These are phyloP conservation scores for Nanorana parkeri DNA, from an alignment of 2,113 vertebrate species.

Conservation along the genomic window DNA sequence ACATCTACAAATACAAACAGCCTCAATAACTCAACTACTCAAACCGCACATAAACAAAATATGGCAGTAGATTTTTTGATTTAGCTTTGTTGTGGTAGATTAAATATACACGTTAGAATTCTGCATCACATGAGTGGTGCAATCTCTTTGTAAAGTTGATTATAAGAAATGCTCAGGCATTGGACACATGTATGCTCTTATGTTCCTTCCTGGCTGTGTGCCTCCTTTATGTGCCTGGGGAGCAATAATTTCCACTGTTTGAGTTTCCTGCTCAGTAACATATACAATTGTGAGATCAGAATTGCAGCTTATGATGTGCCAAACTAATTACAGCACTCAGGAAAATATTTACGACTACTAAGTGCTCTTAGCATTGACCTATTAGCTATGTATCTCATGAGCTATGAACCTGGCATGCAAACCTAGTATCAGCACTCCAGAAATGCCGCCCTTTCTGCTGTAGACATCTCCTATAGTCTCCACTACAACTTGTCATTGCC, in stretches of 20 bases:
- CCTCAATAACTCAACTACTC: too few species aligned
- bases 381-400: slow-evolving; percentile 15
- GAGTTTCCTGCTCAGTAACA: slow-evolving; percentile 31
- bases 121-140: not conserved
- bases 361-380: slow-evolving; percentile 31
- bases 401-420: slow-evolving; percentile 39
- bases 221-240: slow-evolving; percentile 5
- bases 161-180: not conserved
- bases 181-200: slow-evolving; percentile 14
- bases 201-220: slow-evolving; percentile 23
- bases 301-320: slow-evolving; percentile 43
- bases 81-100: too few species aligned
- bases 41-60: too few species aligned
- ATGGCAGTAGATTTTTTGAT: too few species aligned
- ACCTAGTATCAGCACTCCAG: slow-evolving; percentile 28
- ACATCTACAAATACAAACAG: too few species aligned
- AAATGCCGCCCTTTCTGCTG: slow-evolving; percentile 18
- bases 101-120: not conserved
- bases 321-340: slow-evolving; percentile 45
- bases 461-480: slow-evolving; percentile 32
- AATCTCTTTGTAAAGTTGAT: not conserved
- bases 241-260: slow-evolving; percentile 49
- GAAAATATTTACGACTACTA: slow-evolving; percentile 37
- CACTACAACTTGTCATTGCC: slow-evolving; percentile 32
- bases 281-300: slow-evolving; percentile 36